Base-by-base conservation (phyloP, 2,113 vertebrate species). In the Chinchilla lanigera region DNA sequence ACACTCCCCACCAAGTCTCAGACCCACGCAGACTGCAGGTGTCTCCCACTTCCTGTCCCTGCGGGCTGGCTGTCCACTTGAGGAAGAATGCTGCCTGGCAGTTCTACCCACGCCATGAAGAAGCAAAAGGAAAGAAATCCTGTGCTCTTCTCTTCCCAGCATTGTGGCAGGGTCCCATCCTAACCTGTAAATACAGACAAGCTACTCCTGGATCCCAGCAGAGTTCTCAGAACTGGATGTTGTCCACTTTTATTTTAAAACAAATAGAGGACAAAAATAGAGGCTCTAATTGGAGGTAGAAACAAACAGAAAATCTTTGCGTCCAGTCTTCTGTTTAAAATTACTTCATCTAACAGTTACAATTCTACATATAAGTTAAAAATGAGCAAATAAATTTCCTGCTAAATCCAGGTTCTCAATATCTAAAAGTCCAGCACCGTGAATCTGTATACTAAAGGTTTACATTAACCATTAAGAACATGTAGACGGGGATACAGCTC, bases 361-460 rank as follows among this genome's bases (percentile, higher is more conserved):
- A 96, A 1, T 33, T 78, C 47, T 35, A 13, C 7, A 47, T 14
- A 33, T 84, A 93, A 93, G 67, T 69, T 83, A 56, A 63, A 96
- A 96, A 95, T 73, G 2, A 93, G 47, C 35, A 91, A 78, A 83
- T 54, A 87, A 73, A 61, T 26, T 73, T 95, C 60, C 94, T 81
- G 65, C 33, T 90, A 86, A 95, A 71, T 80, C 35, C 52, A 91
- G n/a, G 41, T 90, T 93, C 86, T 89, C 24, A 80, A 1, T 28
- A 96, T 30, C 28, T 61, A 84, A 91, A 92, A 90, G 20, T 14
- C 44, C 5, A 41, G 61, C 11, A 41, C 24, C 20, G 6, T 12
- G 50, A 94, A 60, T 44, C 65, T 94, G 67, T 78, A 81, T 0
- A 44, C 63, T 47, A 1, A 69, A 78, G 35, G 52, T 85, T 71